Evolutionary conservation across 1,140 invertebrate genomes (phyloP).

Genomic region (Drosophila yakuba): DNA sequence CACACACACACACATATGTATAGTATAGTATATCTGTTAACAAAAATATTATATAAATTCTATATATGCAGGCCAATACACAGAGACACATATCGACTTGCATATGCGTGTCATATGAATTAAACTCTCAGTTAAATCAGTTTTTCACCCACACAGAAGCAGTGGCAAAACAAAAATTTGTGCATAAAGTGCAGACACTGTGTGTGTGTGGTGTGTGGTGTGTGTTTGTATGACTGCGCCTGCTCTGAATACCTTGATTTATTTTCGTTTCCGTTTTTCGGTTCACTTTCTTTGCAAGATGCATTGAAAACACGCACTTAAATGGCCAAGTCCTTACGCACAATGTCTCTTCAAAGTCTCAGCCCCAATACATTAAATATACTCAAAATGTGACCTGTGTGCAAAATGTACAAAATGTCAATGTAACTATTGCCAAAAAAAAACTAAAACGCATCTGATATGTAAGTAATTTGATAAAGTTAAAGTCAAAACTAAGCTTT

Average conservation of each 20-base stretch:
- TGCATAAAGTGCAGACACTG: background rate
- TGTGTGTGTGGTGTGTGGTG: background rate
- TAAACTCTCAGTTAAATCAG: conserved; percentile 42
- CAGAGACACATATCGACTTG: conserved; percentile 32
- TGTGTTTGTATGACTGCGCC: background rate
- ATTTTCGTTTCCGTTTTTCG: conserved; percentile 21
- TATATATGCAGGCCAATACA: conserved; percentile 22
- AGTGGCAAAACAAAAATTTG: conserved; percentile 3
- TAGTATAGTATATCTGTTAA: conserved; percentile 10
- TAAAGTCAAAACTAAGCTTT: too few relatives aligned
- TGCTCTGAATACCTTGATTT: conserved; percentile 24
- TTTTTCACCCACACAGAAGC: conserved; percentile 14
- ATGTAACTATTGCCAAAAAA: too few relatives aligned
- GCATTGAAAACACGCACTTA: background rate
- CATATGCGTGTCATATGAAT: conserved; percentile 37
- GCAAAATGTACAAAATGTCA: too few relatives aligned
- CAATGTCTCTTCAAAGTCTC: background rate
- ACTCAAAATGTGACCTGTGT: too few relatives aligned
- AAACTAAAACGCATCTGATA: too few relatives aligned
- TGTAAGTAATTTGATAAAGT: too few relatives aligned
- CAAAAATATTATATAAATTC: conserved; percentile 39
- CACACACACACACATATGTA: background rate
- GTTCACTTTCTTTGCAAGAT: conserved; percentile 5
- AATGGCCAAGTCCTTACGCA: background rate
- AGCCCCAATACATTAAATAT: too few relatives aligned